Base-by-base conservation (phyloP, 2,113 vertebrate species). In the Cryptoleucopteryx plumbea region DNA sequence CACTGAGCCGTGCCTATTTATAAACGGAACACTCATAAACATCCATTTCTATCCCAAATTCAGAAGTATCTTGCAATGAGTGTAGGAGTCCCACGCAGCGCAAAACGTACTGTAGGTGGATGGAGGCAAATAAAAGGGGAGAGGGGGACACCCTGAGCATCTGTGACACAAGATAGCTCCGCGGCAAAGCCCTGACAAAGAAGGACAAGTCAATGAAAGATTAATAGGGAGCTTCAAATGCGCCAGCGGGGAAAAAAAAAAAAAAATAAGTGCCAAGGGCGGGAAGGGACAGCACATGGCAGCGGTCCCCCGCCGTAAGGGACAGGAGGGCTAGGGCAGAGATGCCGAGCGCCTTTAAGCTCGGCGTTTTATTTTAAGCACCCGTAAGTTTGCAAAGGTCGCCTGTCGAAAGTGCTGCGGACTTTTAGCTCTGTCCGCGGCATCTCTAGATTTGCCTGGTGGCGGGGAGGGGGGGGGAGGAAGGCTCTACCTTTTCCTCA, bases 71-170 rank as follows among this genome's bases (percentile, higher is more conserved):
- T 13, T 47, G n/a, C 38, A 42, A 34, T 42, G 47, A 32, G 22
- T 0, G 0, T 12, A 15, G 13, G 36, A 85, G 26, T 16, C 23
- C 25, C 7, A 2, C 6, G 22, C 47, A 38, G 50, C 6, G 40
- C 31, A 71, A 61, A 85, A 63, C 0, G 21, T 26, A 53, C 11
- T 16, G 11, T 1, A 63, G 42, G 34, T 47, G 36, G 71, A 65
- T 0, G 10, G 53, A 72, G 11, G 36, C 34, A 77, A 82, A 43
- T 10, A 36, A 25, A 58, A 17, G 3, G 16, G 40, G 27, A 38
- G 17, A 36, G 5, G 9, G 47, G 43, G 17, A 36, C 53, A 63
- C 3, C 23, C 4, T 0, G 17, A 47, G n/a, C 36, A 65, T 17
- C 62, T 15, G 1, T 0, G 6, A 29, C 61, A 29, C 31, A 19